Evolutionary conservation across 2,888 invertebrate genomes (phyloP).

Genomic region (Meliscaeva auricollis): DNA sequence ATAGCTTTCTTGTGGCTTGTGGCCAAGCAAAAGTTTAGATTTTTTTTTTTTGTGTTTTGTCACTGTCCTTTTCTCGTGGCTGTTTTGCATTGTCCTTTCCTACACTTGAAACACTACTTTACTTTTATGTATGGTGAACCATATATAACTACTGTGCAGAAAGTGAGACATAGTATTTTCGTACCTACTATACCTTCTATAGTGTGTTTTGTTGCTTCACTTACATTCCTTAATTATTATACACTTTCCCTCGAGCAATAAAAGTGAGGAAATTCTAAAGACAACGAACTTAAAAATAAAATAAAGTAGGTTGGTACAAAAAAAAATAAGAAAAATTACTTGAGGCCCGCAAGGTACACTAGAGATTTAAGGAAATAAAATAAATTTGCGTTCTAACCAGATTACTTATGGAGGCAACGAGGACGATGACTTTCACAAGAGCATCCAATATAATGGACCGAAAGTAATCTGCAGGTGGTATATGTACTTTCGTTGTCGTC

Average conservation of each 20-base stretch:
- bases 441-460: constrained; percentile 49
- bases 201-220: constrained; percentile 29
- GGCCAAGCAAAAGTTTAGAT: constrained; percentile 5
- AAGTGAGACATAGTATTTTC: constrained; percentile 2
- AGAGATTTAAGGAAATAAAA: constrained; percentile 69
- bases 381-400: constrained; percentile 65
- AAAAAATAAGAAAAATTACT: constrained; percentile 23
- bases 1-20: constrained; percentile 22
- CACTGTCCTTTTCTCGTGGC: no score
- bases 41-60: background rate
- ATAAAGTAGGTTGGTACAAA: no score
- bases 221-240: constrained; percentile 71
- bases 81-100: no score
- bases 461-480: constrained; percentile 35
- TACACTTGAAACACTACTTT: no score
- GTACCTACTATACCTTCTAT: no score
- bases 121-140: no score
- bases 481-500: background rate
- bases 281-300: constrained; percentile 35
- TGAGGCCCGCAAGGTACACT: constrained; percentile 34
- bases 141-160: background rate
- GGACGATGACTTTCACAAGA: constrained; percentile 48
- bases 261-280: constrained; percentile 38
- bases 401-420: constrained; percentile 43
- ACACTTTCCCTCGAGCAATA: constrained; percentile 65